Conservation (phyloP, 2,113 vertebrate species). For the Gopherus evgoodei region DNA sequence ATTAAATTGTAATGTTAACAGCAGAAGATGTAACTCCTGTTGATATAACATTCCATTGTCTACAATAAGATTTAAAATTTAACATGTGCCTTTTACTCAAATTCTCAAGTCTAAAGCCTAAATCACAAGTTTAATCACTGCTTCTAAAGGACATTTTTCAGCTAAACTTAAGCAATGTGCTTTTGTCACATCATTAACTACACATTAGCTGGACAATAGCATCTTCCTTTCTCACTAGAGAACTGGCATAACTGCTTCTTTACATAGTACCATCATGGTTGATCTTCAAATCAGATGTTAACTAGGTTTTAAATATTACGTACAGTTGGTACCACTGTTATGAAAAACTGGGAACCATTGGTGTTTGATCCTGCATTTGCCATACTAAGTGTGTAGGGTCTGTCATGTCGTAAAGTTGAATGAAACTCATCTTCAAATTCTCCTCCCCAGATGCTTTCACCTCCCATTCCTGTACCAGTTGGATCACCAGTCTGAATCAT, state of each 20-base stretch:
- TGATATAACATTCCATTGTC: background rate
- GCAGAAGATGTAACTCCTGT: background rate
- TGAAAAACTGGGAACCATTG: constrained; percentile 97
- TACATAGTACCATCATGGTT: background rate
- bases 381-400: constrained; percentile 98
- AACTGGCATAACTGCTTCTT: background rate
- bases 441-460: constrained; percentile 98
- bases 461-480: constrained; percentile 97
- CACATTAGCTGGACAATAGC: background rate
- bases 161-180: background rate
- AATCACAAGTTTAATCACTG: background rate
- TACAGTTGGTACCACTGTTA: constrained; percentile 98
- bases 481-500: constrained; percentile 99
- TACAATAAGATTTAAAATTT: background rate
- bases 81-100: rapidly evolving
- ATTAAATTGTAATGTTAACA: background rate
- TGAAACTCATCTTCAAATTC: constrained; percentile 99
- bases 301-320: constrained; percentile 61
- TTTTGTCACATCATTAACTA: background rate
- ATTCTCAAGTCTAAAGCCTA: background rate
- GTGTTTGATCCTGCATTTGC: constrained; percentile 94
- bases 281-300: background rate
- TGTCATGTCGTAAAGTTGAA: constrained; percentile 94
- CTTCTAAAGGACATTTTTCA: background rate
- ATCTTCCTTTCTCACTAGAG: background rate